Evolutionary conservation across 2,797 vertebrate species (phyloP).

Genomic region (Phrynocephalus guinanensis): DNA sequence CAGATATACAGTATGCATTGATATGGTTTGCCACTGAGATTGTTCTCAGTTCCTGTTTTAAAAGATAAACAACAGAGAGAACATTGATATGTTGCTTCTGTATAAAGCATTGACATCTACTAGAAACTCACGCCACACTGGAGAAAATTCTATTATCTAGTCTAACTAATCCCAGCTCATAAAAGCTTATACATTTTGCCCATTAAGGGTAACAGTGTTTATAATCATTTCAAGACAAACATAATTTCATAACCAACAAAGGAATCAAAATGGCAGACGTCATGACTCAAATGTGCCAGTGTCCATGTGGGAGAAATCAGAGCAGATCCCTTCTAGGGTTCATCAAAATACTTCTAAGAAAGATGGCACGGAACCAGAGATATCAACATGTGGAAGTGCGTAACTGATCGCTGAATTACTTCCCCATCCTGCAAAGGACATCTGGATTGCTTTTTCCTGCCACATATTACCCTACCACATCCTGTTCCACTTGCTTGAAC

Average conservation of each 20-base stretch:
- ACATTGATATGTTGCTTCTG: not conserved
- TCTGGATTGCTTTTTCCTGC: not conserved
- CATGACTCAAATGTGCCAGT: not conserved
- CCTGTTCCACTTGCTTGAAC: not conserved
- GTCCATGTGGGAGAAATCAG: not conserved
- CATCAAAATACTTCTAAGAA: not conserved
- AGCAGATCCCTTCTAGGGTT: not conserved
- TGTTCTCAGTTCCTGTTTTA: not conserved
- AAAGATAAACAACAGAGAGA: not conserved
- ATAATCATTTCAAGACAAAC: not conserved
- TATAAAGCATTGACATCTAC: slow-evolving; percentile 7
- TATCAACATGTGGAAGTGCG: not conserved
- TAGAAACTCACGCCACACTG: not conserved
- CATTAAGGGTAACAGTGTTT: not conserved
- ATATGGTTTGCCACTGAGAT: no score
- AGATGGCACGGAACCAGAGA: not conserved
- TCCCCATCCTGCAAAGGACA: not conserved
- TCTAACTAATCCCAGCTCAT: not conserved
- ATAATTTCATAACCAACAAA: not conserved
- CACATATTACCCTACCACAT: fast-evolving
- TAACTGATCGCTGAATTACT: fast-evolving
- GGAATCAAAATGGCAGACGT: no score
- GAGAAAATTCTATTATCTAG: not conserved
- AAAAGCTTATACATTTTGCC: not conserved
- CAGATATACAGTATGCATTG: not conserved